phyloP scores from a whole-genome alignment of 2,113 vertebrate species.

The Brienomyrus longianalis region DNA sequence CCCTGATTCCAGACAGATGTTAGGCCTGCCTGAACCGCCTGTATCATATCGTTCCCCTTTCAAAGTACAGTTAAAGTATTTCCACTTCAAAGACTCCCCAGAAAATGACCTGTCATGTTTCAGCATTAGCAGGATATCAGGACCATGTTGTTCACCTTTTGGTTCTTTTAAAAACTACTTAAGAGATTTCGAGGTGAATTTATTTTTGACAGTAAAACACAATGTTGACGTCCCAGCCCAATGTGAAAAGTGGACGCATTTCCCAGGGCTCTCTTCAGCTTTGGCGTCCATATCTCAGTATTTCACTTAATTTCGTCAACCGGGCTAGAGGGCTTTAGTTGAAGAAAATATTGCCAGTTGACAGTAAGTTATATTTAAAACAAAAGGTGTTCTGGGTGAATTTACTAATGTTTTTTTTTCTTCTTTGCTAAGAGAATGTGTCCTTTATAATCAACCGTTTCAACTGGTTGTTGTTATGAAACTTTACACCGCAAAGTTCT shows the following conservation, averaged over 20 bases:
- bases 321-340: not conserved
- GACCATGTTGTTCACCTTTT: conserved; percentile 10
- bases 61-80: conserved; percentile 18
- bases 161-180: conserved; percentile 20
- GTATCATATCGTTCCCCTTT: not conserved
- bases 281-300: not conserved
- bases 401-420: not conserved
- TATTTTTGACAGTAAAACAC: conserved; percentile 21
- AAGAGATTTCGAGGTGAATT: conserved; percentile 20
- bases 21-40: not conserved
- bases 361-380: not conserved
- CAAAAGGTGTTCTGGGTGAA: not conserved
- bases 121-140: conserved; percentile 17
- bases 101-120: conserved; percentile 26
- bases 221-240: conserved; percentile 1
- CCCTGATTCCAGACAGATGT: not conserved
- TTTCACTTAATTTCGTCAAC: conserved; percentile 1
- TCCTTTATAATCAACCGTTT: not conserved
- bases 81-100: conserved; percentile 20
- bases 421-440: not conserved
- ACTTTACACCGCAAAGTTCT: not conserved
- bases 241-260: conserved; percentile 5
- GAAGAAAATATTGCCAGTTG: not conserved
- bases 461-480: not conserved
- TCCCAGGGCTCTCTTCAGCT: not conserved